Evolutionary conservation across 2,797 vertebrate genomes (phyloP).

Genomic region (Mallotus villosus): DNA sequence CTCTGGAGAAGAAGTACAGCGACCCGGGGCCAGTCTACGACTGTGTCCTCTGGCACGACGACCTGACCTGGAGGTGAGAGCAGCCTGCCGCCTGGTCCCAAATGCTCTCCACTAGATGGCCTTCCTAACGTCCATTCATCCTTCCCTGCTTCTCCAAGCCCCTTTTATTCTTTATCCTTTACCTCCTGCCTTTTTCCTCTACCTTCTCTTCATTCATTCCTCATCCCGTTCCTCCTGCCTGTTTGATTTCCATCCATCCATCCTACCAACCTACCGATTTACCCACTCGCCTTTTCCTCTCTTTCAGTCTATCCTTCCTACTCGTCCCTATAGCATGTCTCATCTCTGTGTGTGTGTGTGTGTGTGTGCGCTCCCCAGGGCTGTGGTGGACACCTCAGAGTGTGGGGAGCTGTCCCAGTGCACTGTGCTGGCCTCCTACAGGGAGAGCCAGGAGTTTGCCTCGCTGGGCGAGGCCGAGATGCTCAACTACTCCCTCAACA

Average conservation of each 20-base stretch:
- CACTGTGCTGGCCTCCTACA: constrained; percentile 86
- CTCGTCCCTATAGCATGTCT: neutral
- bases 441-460: constrained; percentile 88
- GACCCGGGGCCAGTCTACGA: constrained; percentile 97
- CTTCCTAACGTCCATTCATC: no score
- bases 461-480: constrained; percentile 94
- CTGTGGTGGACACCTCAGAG: constrained; percentile 92
- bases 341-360: constrained; percentile 1
- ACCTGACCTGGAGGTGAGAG: constrained; percentile 87
- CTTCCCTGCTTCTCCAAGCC: no score
- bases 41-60: constrained; percentile 94
- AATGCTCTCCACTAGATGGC: no score
- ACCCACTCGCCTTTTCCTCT: neutral
- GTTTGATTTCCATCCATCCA: neutral
- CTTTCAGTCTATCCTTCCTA: neutral
- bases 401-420: constrained; percentile 84
- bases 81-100: no score
- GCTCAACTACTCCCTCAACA: constrained; percentile 96
- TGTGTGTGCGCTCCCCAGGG: constrained; percentile 73
- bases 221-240: neutral
- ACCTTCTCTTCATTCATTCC: neutral
- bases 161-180: neutral
- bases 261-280: neutral
- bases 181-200: neutral
- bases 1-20: constrained; percentile 95